Conservation (phyloP, 1,140 invertebrate genomes). For the Trinorchestia longiramus region DNA sequence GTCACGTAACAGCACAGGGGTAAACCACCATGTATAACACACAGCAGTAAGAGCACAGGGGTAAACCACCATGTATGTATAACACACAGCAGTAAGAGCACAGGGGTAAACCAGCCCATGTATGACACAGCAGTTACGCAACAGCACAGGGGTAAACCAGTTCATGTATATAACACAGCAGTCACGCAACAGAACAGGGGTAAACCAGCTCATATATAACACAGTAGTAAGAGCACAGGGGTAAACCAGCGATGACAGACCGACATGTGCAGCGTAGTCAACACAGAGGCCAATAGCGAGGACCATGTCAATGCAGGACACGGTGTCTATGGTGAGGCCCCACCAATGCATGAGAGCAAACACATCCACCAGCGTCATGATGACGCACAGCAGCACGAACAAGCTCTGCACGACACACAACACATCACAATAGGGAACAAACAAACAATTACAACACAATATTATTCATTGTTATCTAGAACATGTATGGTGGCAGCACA, state of each 20-base stretch:
- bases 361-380: conserved; percentile 82
- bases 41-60: background rate
- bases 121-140: too few species aligned
- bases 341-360: conserved; percentile 85
- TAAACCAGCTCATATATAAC: too few species aligned
- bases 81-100: background rate
- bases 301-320: conserved; percentile 85
- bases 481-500: too few species aligned
- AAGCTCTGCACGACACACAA: too few species aligned
- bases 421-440: too few species aligned
- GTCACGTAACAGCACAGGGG: too few species aligned
- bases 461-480: too few species aligned
- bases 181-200: background rate
- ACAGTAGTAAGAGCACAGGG: background rate
- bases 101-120: background rate
- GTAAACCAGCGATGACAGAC: conserved; percentile 67
- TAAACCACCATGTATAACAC: too few species aligned
- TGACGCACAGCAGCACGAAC: conserved; percentile 84
- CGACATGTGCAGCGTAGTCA: conserved; percentile 89
- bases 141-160: too few species aligned
- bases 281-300: conserved; percentile 89
- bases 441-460: too few species aligned
- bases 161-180: too few species aligned
- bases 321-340: conserved; percentile 87
- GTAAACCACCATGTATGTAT: background rate